A percentile compares a stretch with the other conserved stretches of the same genome.
These are phyloP conservation scores for Lates japonicus DNA, from an alignment of 2,797 vertebrate species.

Conservation along the genomic window DNA sequence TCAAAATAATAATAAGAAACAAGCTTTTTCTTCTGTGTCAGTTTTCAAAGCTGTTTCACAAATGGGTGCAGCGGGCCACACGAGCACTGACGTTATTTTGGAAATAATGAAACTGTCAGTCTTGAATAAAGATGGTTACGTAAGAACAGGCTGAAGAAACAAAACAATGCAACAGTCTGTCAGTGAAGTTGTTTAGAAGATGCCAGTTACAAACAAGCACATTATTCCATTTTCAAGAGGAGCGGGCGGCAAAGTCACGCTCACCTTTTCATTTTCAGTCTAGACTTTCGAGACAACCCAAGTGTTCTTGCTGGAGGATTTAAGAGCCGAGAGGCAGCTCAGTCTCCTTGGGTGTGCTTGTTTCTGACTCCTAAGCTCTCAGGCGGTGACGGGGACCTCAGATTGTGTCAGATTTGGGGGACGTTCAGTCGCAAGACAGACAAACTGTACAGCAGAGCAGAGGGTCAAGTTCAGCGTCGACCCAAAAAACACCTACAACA, in stretches of 20 bases:
- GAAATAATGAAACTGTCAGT: conserved; percentile 17
- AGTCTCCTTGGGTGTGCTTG: background rate
- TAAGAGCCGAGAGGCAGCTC: conserved; percentile 1
- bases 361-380: background rate
- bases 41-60: conserved; percentile 4
- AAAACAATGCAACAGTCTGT: background rate
- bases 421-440: background rate
- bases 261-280: conserved; percentile 11
- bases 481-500: background rate
- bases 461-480: background rate
- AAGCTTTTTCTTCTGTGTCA: background rate
- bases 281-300: background rate
- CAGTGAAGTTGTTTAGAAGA: background rate
- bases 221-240: background rate
- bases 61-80: background rate
- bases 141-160: background rate
- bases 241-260: background rate
- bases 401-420: background rate
- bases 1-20: background rate
- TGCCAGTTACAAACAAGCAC: background rate
- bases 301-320: background rate
- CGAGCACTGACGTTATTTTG: background rate
- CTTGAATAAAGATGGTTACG: conserved; percentile 3
- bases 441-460: background rate
- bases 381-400: background rate